Conservation (phyloP, 2,797 vertebrate species). For the Enteromius mattozi region DNA sequence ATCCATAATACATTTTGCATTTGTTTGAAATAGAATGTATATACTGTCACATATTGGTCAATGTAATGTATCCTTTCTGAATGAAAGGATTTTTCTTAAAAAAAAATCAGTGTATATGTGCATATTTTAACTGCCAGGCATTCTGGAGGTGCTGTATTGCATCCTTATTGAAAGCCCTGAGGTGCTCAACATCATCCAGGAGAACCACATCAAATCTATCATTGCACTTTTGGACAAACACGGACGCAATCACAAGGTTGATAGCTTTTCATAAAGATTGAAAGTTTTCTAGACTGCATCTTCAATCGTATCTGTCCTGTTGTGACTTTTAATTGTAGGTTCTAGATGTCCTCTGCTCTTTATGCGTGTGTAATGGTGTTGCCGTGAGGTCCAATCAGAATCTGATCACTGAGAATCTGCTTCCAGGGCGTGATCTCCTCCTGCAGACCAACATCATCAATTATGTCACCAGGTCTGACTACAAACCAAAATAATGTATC, state of each 20-base stretch:
- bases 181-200: constrained; percentile 95
- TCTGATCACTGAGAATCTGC: constrained; percentile 94
- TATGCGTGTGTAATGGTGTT: constrained; percentile 95
- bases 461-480: constrained; percentile 88
- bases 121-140: constrained; percentile 77
- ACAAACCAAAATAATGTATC: not conserved
- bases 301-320: not conserved
- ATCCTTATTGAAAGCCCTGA: constrained; percentile 96
- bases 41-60: not conserved
- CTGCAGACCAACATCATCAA: constrained; percentile 94
- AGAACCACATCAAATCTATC: constrained; percentile 97
- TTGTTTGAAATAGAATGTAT: not conserved
- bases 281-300: not conserved
- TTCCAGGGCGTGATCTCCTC: constrained; percentile 90
- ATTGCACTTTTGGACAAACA: constrained; percentile 96
- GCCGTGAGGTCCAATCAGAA: constrained; percentile 96
- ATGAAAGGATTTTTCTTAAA: not conserved
- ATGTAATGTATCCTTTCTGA: not conserved
- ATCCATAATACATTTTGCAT: not conserved
- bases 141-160: constrained; percentile 94
- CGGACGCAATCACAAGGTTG: constrained; percentile 94
- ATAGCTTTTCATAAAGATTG: not conserved
- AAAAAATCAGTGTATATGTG: not conserved
- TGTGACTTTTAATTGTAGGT: constrained; percentile 76
- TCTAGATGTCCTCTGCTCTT: constrained; percentile 92